Evolutionary conservation across 2,113 vertebrate species (phyloP).

Genomic region (Malaclemys terrapin): DNA sequence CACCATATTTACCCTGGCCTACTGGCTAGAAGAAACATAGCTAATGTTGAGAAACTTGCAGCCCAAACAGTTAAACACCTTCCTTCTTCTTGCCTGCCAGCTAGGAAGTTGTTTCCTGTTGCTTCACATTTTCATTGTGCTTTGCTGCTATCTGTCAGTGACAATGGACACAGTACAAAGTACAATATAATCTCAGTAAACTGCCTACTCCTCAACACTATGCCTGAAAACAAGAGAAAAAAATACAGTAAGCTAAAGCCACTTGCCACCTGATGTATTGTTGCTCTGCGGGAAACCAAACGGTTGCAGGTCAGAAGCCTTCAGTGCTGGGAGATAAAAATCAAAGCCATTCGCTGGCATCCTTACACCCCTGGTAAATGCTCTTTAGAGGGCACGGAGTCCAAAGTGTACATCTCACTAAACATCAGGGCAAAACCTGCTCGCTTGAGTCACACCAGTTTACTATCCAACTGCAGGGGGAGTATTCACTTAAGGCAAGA

Average conservation of each 20-base stretch:
- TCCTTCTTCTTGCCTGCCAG: constrained; percentile 54
- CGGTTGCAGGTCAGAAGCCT: constrained; percentile 26
- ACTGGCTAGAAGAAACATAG: constrained; percentile 40
- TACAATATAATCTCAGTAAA: constrained; percentile 57
- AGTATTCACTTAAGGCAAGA: neutral
- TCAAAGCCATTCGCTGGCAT: neutral
- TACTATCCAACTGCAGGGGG: neutral
- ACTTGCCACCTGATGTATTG: neutral
- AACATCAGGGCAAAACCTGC: neutral
- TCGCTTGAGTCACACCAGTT: neutral
- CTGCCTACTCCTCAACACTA: constrained; percentile 11
- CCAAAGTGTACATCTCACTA: constrained; percentile 25
- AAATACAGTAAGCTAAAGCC: neutral
- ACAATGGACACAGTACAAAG: constrained; percentile 42
- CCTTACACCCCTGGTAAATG: accelerated
- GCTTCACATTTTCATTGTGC: constrained; percentile 25
- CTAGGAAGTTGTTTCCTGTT: constrained; percentile 61
- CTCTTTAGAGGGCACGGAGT: constrained; percentile 46
- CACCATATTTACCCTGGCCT: constrained; percentile 41
- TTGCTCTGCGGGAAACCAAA: constrained; percentile 50
- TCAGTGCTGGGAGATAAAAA: neutral
- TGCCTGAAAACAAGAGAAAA: neutral
- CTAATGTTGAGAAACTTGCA: constrained; percentile 15
- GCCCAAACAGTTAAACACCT: constrained; percentile 57
- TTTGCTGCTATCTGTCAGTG: neutral